phyloP scores from a whole-genome alignment of 1,140 invertebrate species.

The Megalopta genalis region DNA sequence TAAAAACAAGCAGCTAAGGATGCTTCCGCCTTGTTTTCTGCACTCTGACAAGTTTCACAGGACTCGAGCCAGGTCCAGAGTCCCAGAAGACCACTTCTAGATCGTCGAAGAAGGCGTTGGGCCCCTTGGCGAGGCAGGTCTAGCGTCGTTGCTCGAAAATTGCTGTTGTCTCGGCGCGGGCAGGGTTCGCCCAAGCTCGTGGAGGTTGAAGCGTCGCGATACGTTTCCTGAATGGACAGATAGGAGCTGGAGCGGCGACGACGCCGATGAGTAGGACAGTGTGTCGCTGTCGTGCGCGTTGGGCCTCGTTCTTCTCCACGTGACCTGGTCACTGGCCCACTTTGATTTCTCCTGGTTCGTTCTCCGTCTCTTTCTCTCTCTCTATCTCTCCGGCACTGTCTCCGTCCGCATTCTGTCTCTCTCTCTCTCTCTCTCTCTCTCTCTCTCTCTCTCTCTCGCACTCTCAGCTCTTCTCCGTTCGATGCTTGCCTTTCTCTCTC shows the following conservation, averaged over 20 bases:
- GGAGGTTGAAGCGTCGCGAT: conserved; percentile 54
- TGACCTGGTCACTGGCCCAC: conserved; percentile 79
- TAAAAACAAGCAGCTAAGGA: no score
- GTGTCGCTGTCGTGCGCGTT: conserved; percentile 77
- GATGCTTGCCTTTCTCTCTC: conserved; percentile 21
- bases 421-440: conserved; percentile 21
- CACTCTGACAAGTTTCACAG: no score
- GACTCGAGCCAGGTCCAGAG: no score
- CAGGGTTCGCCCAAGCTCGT: neutral
- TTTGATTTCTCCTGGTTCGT: conserved; percentile 72
- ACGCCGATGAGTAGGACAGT: conserved; percentile 79
- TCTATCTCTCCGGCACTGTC: neutral
- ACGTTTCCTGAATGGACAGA: conserved; percentile 73
- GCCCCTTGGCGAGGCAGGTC: no score
- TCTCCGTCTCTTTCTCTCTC: conserved; percentile 25
- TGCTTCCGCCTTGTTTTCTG: no score
- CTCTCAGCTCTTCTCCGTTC: no score
- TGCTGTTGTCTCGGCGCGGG: neutral
- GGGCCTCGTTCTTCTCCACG: conserved; percentile 75
- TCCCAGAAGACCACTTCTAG: no score
- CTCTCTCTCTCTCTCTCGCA: conserved; percentile 16
- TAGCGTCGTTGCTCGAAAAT: neutral
- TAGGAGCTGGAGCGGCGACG: conserved; percentile 56
- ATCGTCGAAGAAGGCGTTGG: no score
- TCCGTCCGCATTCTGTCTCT: conserved; percentile 20